Conservation (phyloP, 2,797 vertebrate genomes). For the Takifugu rubripes region DNA sequence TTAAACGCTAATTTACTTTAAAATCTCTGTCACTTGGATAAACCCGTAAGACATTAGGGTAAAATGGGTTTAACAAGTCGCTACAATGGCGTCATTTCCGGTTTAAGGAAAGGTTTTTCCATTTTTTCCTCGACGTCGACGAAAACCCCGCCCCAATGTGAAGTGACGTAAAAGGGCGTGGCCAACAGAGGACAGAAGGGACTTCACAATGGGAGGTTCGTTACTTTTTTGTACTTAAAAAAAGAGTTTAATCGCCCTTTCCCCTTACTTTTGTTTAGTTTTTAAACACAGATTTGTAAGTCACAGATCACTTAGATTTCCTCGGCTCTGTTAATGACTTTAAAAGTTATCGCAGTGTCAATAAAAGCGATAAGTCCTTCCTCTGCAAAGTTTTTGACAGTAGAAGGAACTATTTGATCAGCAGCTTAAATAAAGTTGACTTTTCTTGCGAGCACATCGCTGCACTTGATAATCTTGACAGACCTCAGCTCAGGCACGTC, state of each 20-base stretch:
- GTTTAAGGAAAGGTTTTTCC: conserved; percentile 10
- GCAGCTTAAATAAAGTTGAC: too few relatives aligned
- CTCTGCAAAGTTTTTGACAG: conserved; percentile 43
- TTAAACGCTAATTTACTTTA: too few relatives aligned
- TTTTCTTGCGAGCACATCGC: too few relatives aligned
- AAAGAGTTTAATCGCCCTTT: not conserved
- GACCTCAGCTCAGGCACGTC: not conserved
- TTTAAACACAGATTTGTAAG: too few relatives aligned
- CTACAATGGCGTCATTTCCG: conserved; percentile 21
- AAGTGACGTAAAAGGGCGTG: conserved; percentile 60
- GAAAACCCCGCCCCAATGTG: conserved; percentile 4
- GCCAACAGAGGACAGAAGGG: conserved; percentile 63
- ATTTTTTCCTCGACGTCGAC: conserved; percentile 18
- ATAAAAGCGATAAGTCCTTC: conserved; percentile 6
- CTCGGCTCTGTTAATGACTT: not conserved
- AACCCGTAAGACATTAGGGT: too few relatives aligned
- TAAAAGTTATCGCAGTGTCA: conserved; percentile 4
- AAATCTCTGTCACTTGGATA: too few relatives aligned
- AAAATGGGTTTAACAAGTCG: too few relatives aligned
- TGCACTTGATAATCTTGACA: not conserved
- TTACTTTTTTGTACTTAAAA: conserved; percentile 40
- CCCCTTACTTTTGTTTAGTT: too few relatives aligned
- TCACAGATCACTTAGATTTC: too few relatives aligned
- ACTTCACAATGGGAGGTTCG: conserved; percentile 79
- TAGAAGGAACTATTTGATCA: too few relatives aligned